Percentiles rank a stretch among this genome's conserved stretches.
phyloP scores from a whole-genome alignment of 2,113 vertebrate species.

The Lepisosteus oculatus region DNA sequence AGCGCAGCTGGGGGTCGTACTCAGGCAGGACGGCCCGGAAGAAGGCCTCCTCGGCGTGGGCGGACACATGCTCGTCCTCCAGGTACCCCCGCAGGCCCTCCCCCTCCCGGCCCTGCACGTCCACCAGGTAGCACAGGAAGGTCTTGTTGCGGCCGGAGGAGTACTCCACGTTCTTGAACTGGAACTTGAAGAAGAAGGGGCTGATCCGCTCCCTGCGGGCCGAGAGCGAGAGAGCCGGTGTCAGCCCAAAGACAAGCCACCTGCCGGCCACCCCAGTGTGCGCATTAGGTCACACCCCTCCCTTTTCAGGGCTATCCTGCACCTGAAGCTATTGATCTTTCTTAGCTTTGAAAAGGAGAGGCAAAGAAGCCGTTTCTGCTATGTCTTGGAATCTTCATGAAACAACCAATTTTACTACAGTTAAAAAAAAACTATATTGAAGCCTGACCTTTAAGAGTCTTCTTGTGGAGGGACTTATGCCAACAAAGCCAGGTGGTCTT shows the following conservation, averaged over 20 bases:
- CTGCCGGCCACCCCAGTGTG: neutral
- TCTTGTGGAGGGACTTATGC: too few relatives aligned
- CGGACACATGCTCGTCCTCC: constrained; percentile 79
- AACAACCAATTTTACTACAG: too few relatives aligned
- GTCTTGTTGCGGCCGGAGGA: constrained; percentile 95
- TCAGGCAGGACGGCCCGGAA: constrained; percentile 73
- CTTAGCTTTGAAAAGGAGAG: constrained; percentile 28
- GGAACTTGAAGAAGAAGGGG: constrained; percentile 86
- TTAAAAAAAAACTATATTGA: too few relatives aligned
- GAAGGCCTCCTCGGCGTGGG: constrained; percentile 86
- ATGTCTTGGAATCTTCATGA: neutral
- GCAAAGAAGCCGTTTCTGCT: constrained; percentile 23
- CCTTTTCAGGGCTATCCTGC: constrained; percentile 1
- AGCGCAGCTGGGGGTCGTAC: constrained; percentile 62
- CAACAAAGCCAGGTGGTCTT: too few relatives aligned
- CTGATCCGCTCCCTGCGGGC: constrained; percentile 78
- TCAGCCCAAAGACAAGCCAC: neutral
- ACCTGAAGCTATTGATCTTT: constrained; percentile 15
- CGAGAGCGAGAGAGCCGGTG: constrained; percentile 16
- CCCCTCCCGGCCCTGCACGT: constrained; percentile 58
- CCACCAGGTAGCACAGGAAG: constrained; percentile 84
- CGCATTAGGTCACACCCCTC: neutral
- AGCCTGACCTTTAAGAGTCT: too few relatives aligned
- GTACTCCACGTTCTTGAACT: constrained; percentile 95
- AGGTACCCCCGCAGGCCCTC: constrained; percentile 73